Conservation (phyloP, 2,888 invertebrate species). For the Diarsia mendica region DNA sequence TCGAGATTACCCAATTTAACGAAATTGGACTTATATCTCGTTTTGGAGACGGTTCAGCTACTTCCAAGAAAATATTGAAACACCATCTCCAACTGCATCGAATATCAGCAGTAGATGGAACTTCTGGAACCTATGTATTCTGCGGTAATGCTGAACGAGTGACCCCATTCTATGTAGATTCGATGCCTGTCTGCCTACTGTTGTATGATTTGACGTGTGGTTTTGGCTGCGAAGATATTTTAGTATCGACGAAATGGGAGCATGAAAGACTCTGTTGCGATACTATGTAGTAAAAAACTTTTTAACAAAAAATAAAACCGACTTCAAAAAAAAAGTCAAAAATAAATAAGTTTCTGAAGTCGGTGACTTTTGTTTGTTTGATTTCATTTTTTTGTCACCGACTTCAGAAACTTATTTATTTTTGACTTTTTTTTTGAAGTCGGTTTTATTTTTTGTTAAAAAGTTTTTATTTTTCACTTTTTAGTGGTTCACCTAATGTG, state of each 20-base stretch:
- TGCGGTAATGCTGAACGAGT: conserved; percentile 6
- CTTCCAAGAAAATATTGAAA: neutral
- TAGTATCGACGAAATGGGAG: conserved; percentile 14
- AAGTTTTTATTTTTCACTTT: too few species aligned
- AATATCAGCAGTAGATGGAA: neutral
- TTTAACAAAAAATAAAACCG: too few species aligned
- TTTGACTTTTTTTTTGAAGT: too few species aligned
- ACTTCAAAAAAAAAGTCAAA: too few species aligned
- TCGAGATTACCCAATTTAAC: neutral
- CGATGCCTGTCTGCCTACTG: conserved; percentile 26
- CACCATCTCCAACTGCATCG: neutral
- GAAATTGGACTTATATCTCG: neutral
- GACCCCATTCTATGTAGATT: conserved; percentile 45
- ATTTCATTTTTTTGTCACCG: too few species aligned
- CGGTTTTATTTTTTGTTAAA: too few species aligned
- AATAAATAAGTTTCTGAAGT: too few species aligned
- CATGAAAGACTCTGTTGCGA: neutral
- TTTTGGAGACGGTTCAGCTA: neutral
- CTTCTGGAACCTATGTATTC: conserved; percentile 1
- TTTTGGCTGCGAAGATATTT: conserved; percentile 28
- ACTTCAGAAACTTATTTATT: too few species aligned
- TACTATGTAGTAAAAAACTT: too few species aligned
- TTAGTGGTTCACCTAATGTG: too few species aligned
- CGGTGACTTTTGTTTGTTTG: too few species aligned
- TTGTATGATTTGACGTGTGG: conserved; percentile 33